Base-by-base conservation (phyloP, 2,113 vertebrate species). In the Elanus axillaris region DNA sequence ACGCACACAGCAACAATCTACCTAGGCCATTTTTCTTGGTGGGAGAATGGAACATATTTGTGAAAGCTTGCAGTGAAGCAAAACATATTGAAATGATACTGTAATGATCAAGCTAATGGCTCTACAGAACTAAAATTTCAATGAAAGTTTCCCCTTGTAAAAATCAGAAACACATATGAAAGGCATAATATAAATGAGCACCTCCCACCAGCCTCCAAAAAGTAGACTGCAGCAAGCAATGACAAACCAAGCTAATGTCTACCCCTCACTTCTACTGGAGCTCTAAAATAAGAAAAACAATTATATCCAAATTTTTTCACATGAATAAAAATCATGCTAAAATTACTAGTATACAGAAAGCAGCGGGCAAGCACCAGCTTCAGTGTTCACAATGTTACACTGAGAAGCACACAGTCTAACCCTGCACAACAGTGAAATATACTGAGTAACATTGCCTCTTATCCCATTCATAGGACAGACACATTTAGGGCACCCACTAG, bases 41-140 rank as follows among this genome's bases (percentile, higher is more conserved):
- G 23, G 50, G 36, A 89, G 52, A 91, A 87, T 26, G 56, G 69
- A 92, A 71, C 3, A 13, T 53, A 48, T 83, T 90, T 93, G 38
- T 83, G 56, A 84, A 92, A 93, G 9, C 64, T 93, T 84, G 36
- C 43, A 48, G 43, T 68, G 52, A 94, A 88, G 43, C 7, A 84
- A 86, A 96, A 59, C 69, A 64, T 86, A 67, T 22, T 95, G 86
- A 92, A 96, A 86, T 71, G n/a, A 42, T 84, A 74, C 25, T 60
- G 52, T 45, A 86, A 58, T 78, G 64, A 88, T 75, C 68, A 95
- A 91, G 40, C 40, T 89, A 96, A 81, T 0, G 0, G n/a, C 76
- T 78, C 27, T 4, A 1, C 21, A 75, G 50, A 90, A 90, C 67
- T 94, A 76, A 79, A 45, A 93, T 74, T 93, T 77, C 87, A 91